Evolutionary conservation across 2,113 vertebrate species (phyloP), one percentile per base, ranked within the genome.

Genomic region (Carlito syrichta): DNA sequence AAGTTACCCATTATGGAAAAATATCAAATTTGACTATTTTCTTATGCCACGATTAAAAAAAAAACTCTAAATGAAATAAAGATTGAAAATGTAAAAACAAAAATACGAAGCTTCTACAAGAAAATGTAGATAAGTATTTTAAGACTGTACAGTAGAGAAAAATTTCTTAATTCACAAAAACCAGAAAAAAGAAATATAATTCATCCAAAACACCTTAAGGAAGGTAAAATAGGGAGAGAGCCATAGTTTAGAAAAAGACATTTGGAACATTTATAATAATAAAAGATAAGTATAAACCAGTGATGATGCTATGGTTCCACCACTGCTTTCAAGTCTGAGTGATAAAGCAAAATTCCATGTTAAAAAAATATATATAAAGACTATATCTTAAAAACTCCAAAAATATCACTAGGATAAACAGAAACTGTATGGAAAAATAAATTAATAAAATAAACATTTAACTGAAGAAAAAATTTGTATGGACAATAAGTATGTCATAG

Each of bases 41-140:
- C 11, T 19, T 12, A 78, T 43, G 5, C 14, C 40, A 68, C 86
- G 81, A 82, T 66, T 35, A 54, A 50, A 27, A n/a, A 23, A 84
- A 17, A 52, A 43, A 35, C n/a, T 71, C 27, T 79, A 78, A 82
- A 83, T 66, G 13, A 19, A 91, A 85, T 71, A 56, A 45, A 11
- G 20, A 60, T 62, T 76, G 17, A 66, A 71, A 78, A 56, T 32
- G 23, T 13, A 83, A 69, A 84, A 89, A 30, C 1, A n/a, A 22
- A 56, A 94, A 40, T 52, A n/a, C 11, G 23, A 54, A 63, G 74
- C 4, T 23, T 30, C 11, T 86, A 58, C 20, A 81, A 86, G 45
- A 96, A 85, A 56, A 86, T 89, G 32, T 45, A 82, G 38, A 43
- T 48, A 20, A 35, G 48, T 68, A 94, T 88, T 84, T 86, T 96